Evolutionary conservation across 2,888 invertebrate species (phyloP).

Genomic region (Tetranychus piercei): DNA sequence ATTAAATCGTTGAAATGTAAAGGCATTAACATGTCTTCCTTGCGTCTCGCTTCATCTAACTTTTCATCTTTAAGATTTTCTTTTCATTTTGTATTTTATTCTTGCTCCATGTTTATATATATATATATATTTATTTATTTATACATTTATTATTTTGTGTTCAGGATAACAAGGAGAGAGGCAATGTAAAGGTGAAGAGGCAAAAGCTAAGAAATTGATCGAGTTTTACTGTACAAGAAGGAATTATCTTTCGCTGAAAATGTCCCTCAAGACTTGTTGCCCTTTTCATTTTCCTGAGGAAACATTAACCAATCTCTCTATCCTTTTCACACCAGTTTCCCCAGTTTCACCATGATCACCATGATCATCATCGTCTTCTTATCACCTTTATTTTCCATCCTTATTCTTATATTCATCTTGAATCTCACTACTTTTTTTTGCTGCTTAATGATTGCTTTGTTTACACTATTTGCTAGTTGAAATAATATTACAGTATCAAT

Average conservation of each 20-base stretch:
- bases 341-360: too few species aligned
- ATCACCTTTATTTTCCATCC: background rate
- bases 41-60: background rate
- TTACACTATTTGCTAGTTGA: background rate
- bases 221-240: background rate
- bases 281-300: background rate
- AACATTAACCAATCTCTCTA: too few species aligned
- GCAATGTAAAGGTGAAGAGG: background rate
- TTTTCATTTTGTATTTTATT: background rate
- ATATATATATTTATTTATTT: slow-evolving; percentile 5
- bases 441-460: background rate
- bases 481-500: background rate
- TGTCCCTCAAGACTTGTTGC: background rate
- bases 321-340: too few species aligned
- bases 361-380: background rate
- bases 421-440: background rate
- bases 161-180: background rate
- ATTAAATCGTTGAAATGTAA: background rate
- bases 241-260: background rate
- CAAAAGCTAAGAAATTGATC: background rate
- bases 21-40: background rate
- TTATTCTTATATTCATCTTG: background rate
- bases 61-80: background rate
- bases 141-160: slow-evolving; percentile 1
- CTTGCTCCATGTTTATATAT: slow-evolving; percentile 7